These are phyloP conservation scores for Labroides dimidiatus DNA, from an alignment of 2,797 vertebrate genomes.

Conservation along the genomic window DNA sequence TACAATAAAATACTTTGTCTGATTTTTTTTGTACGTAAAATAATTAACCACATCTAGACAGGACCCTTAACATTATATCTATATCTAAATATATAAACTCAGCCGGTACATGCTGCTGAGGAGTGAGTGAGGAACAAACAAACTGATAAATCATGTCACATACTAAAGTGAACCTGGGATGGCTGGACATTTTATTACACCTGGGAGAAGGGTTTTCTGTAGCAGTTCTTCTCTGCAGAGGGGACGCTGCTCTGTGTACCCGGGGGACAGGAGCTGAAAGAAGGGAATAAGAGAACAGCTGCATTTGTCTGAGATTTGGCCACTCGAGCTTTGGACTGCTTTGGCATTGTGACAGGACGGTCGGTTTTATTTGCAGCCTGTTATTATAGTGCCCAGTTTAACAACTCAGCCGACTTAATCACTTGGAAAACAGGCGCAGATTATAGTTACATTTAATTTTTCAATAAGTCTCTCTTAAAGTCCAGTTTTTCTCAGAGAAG, in stretches of 20 bases:
- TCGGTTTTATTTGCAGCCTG: no score
- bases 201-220: background rate
- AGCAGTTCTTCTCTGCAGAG: background rate
- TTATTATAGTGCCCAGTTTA: background rate
- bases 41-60: background rate
- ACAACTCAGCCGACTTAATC: background rate
- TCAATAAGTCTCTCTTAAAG: conserved; percentile 24
- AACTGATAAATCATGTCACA: background rate
- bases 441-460: background rate
- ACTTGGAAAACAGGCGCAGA: background rate
- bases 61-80: background rate
- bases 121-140: background rate
- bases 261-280: background rate
- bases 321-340: background rate
- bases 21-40: background rate
- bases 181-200: background rate
- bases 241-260: background rate
- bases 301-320: background rate
- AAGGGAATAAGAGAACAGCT: background rate
- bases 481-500: conserved; percentile 22
- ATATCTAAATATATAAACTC: background rate
- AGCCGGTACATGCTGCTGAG: background rate
- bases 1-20: background rate
- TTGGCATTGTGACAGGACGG: no score
- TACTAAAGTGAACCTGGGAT: background rate